Percentiles rank a stretch among this genome's conserved stretches.
Evolutionary conservation across 2,797 vertebrate genomes (phyloP).

Genomic region (Echeneis naucrates): DNA sequence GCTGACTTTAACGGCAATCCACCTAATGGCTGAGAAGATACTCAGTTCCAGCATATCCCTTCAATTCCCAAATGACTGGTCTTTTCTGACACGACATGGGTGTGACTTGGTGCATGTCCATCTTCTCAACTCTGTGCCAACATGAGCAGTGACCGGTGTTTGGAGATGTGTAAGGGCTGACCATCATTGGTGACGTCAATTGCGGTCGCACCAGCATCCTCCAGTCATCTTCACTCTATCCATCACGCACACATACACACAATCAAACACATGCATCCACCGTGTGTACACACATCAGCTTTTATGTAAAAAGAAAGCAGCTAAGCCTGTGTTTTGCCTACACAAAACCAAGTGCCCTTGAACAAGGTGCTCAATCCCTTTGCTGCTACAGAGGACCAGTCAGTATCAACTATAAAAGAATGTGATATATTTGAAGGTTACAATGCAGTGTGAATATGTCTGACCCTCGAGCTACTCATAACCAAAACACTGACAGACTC

Average conservation of each 20-base stretch:
- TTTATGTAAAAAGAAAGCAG: constrained; percentile 14
- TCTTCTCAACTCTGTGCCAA: constrained; percentile 11
- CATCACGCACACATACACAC: neutral
- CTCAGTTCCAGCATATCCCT: neutral
- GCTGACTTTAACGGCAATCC: neutral
- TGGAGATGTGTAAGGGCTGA: constrained; percentile 14
- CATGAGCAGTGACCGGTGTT: neutral
- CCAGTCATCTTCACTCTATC: neutral
- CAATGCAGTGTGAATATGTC: constrained; percentile 26
- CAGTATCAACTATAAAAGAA: constrained; percentile 40
- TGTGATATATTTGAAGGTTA: constrained; percentile 47
- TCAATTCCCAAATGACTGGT: constrained; percentile 9
- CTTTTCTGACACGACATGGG: constrained; percentile 1
- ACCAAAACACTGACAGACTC: constrained; percentile 31
- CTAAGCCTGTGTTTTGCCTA: constrained; percentile 19
- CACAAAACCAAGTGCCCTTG: constrained; percentile 26
- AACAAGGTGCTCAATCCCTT: constrained; percentile 25
- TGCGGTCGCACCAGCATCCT: neutral
- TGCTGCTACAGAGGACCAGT: constrained; percentile 32
- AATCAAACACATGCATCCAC: constrained; percentile 1
- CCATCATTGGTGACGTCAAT: constrained; percentile 39
- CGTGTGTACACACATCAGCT: neutral
- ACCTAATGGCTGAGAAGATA: neutral
- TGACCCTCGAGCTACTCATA: constrained; percentile 35
- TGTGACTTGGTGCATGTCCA: constrained; percentile 26